phyloP scores from a whole-genome alignment of 2,797 vertebrate species.

The Alauda arvensis region DNA sequence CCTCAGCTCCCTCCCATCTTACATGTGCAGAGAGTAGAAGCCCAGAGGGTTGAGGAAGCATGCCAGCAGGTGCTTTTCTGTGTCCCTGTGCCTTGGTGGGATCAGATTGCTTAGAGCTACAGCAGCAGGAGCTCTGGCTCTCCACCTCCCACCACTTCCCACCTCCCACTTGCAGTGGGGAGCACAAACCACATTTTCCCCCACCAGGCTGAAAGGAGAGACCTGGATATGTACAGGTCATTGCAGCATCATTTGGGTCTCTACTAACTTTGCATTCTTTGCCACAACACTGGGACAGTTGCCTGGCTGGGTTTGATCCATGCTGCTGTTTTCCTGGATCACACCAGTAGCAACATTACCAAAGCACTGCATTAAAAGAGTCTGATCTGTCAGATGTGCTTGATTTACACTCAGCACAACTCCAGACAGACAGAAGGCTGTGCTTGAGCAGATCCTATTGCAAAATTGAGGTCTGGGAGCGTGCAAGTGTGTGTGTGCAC shows the following conservation, averaged over 20 bases:
- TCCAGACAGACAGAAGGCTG: not conserved
- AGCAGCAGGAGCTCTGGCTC: not conserved
- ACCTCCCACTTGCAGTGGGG: not conserved
- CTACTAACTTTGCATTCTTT: not conserved
- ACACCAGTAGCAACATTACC: not conserved
- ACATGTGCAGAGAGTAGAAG: not conserved
- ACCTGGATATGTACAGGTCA: not conserved
- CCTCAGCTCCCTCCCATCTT: rapidly evolving
- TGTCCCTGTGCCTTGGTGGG: not conserved
- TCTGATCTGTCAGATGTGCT: not conserved
- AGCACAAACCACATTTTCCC: not conserved
- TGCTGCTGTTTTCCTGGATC: not conserved
- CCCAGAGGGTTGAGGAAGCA: not conserved
- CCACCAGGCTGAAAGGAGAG: not conserved
- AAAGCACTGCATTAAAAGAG: not conserved
- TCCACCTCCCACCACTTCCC: not conserved
- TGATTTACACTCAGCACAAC: not conserved
- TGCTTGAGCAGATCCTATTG: not conserved
- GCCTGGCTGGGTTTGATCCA: not conserved
- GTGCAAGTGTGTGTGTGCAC: not conserved
- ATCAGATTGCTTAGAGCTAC: not conserved
- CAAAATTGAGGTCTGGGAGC: not conserved
- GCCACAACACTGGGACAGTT: not conserved
- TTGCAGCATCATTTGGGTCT: not conserved
- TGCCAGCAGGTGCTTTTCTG: not conserved